Evolutionary conservation across 1,140 invertebrate species (phyloP), one percentile per base, ranked within the genome.

Genomic region (Drosophila pseudoobscura): DNA sequence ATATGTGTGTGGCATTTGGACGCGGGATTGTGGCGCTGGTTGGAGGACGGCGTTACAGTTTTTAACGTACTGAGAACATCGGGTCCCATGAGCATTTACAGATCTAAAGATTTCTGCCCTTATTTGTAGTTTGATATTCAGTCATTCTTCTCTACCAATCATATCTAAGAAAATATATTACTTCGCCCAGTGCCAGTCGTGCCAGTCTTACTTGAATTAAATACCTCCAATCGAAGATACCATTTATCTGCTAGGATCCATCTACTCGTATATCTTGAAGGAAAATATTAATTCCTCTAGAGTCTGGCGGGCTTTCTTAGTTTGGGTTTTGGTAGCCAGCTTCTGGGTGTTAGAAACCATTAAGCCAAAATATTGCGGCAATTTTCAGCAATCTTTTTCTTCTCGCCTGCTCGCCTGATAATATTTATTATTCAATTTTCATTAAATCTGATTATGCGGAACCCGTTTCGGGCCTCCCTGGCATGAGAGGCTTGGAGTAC

Each of bases 391-490:
- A 78, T 69, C 76, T 82, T 75, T 64, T 74, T 43, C 26, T 45
- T 41, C 26, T 50, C 61, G 71, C 63, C 75, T 74, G 68, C 45
- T 50, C 54, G 63, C 55, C 58, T 61, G 83, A 87, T 88, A 82
- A 80, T 87, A 88, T 87, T 88, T 87, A 87, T 87, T 87, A 87
- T 87, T 87, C 83, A 87, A 82, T 87, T 87, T 88, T 82, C 75
- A 82, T 87, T 88, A 87, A 82, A 82, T 87, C 82, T 87, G 82
- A 87, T 87, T 87, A 87, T 49, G 53, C 26, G 26, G 31, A 82
- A 87, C 82, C 61, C 47, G 82, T 87, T 87, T 74, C 29, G n/a
- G 31, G 56, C 44, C 26, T 57, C 35, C 20, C 8, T 58, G 43
- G 44, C 56, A 47, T 22, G 47, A 29, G 29, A 20, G 20, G 20